These are phyloP conservation scores for Osmerus eperlanus DNA, from an alignment of 2,113 vertebrate genomes.

Conservation along the genomic window DNA sequence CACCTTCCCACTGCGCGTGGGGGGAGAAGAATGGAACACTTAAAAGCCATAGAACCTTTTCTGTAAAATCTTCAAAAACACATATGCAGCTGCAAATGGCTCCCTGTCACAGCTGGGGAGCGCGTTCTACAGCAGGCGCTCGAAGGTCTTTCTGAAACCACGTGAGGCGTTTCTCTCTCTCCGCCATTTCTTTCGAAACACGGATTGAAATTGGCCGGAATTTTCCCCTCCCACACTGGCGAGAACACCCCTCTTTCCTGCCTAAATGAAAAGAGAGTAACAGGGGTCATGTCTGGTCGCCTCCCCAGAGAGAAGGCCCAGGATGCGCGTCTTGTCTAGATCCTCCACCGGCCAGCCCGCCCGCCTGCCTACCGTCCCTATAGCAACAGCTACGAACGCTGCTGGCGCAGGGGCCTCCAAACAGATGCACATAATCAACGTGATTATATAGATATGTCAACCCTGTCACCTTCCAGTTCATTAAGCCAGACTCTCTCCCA, in stretches of 20 bases:
- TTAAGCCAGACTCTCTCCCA: conserved; percentile 27
- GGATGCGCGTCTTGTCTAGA: conserved; percentile 72
- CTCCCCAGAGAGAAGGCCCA: conserved; percentile 67
- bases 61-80: conserved; percentile 19
- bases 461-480: conserved; percentile 55
- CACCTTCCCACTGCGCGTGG: conserved; percentile 31
- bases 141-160: not conserved
- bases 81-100: conserved; percentile 22
- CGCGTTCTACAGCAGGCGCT: not conserved
- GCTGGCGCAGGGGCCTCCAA: conserved; percentile 44
- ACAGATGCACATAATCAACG: conserved; percentile 60
- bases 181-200: conserved; percentile 22
- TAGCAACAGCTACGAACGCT: conserved; percentile 61
- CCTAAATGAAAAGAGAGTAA: conserved; percentile 58
- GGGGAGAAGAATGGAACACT: conserved; percentile 29
- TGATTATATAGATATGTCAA: conserved; percentile 67
- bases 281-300: conserved; percentile 81
- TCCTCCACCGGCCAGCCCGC: conserved; percentile 36
- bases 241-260: conserved; percentile 29
- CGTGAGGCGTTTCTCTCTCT: not conserved
- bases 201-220: conserved; percentile 20
- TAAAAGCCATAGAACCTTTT: conserved; percentile 44
- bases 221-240: conserved; percentile 11
- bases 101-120: conserved; percentile 46
- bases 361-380: conserved; percentile 47